A percentile compares a stretch with the other conserved stretches of the same genome.
Conservation (phyloP, 2,113 vertebrate species). For the Oreochromis niloticus region DNA sequence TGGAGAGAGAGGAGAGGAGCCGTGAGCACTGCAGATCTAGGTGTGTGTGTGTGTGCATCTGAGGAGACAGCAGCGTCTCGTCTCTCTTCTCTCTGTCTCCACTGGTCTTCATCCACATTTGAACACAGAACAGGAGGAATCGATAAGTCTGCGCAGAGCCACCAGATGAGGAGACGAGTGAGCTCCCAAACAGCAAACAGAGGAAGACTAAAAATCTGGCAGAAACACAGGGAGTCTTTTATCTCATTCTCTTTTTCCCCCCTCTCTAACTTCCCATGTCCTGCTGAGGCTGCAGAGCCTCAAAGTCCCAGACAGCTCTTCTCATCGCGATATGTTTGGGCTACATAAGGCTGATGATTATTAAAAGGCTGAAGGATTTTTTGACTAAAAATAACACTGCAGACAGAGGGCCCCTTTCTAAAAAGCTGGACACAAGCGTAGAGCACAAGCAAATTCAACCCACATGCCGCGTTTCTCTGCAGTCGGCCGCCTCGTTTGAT, state of each 20-base stretch:
- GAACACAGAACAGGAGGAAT: conserved; percentile 70
- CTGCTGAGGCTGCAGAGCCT: conserved; percentile 45
- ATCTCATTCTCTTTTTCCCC: conserved; percentile 9
- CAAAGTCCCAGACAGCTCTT: conserved; percentile 38
- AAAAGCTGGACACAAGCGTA: conserved; percentile 40
- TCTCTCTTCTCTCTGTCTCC: conserved; percentile 57
- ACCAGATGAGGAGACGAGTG: conserved; percentile 22
- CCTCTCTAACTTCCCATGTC: conserved; percentile 37
- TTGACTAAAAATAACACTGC: conserved; percentile 65
- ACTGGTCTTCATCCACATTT: conserved; percentile 44
- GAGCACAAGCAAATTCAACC: conserved; percentile 35
- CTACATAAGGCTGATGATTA: conserved; percentile 57
- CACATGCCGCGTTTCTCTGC: conserved; percentile 43
- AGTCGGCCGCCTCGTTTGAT: conserved; percentile 28
- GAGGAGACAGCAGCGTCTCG: conserved; percentile 76
- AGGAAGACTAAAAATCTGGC: conserved; percentile 33
- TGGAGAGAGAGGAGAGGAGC: conserved; percentile 65
- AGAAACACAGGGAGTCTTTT: conserved; percentile 24
- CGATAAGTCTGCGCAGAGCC: conserved; percentile 66
- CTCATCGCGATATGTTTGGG: conserved; percentile 51
- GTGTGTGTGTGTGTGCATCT: conserved; percentile 2
- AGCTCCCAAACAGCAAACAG: conserved; percentile 23
- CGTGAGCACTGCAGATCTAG: conserved; percentile 60
- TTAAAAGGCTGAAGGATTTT: conserved; percentile 58
- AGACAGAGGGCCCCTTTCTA: conserved; percentile 41